Base-by-base conservation (phyloP, 2,113 vertebrate species). In the Pelusios castaneus region DNA sequence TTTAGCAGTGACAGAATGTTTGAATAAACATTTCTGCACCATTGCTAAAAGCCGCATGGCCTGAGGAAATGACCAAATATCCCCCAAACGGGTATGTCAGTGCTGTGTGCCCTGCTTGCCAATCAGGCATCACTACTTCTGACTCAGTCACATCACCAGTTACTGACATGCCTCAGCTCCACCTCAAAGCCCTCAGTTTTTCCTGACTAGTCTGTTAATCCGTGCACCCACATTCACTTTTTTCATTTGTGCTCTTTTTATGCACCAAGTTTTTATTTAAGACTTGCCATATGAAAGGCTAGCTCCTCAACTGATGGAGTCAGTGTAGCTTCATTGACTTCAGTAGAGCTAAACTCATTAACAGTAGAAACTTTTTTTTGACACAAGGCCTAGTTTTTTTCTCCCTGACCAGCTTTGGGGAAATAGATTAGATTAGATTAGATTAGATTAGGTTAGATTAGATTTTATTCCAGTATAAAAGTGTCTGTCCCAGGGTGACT, bases 181-280 rank as follows among this genome's bases (percentile, higher is more conserved):
- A 73, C 22, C 89, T 58, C 11, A 75, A 45, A 75, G 1, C 2
- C 55, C 22, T 87, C 22, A 41, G n/a, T 27, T 80, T 90, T 87
- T 12, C 54, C 55, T 75, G 51, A 10, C 38, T 54, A 1, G 43
- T 80, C 92, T 89, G 73, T 43, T 84, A 54, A 90, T 25, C 7
- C 73, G 14, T 79, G 11, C 85, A 67, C 60, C 1, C 0, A 21
- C 2, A 11, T n/a, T 84, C 13, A 82, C 63, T 86, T 77, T 89
- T 31, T 27, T 92, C 16, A 13, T 63, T 21, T 77, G 11, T 55
- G 75, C 3, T 14, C 41, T 41, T 67, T 70, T 55, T 43, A 70
- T 4, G 16, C 4, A 41, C 27, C 54, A 22, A 34, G 0, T 38
- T 10, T 43, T 90, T 91, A 5, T 2, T 0, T 1, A 80, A 24